These are phyloP conservation scores for Pseudomyrmex concolor DNA, from an alignment of 1,140 invertebrate species.

Conservation along the genomic window DNA sequence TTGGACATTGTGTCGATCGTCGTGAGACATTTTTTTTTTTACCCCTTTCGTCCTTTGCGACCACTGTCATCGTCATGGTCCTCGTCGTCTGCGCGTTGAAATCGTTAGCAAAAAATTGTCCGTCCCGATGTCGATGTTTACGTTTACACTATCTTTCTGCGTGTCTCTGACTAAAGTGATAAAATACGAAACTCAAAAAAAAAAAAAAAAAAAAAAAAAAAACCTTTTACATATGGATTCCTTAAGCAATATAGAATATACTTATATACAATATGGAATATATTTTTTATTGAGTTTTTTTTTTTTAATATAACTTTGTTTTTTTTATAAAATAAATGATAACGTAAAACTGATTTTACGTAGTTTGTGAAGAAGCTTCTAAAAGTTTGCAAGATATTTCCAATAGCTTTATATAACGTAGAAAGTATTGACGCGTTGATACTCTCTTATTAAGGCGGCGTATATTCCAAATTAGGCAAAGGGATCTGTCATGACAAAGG, in stretches of 20 bases:
- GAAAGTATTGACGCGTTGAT: background rate
- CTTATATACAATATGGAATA: background rate
- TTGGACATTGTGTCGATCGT: background rate
- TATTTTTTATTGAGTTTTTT: no score
- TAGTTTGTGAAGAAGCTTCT: background rate
- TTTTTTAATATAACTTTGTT: no score
- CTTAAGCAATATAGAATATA: background rate
- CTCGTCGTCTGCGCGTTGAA: conserved; percentile 37
- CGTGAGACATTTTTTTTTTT: conserved; percentile 15
- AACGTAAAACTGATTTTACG: background rate
- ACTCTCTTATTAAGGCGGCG: background rate
- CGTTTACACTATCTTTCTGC: conserved; percentile 69
- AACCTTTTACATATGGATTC: conserved; percentile 29
- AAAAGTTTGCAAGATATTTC: background rate
- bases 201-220: conserved; percentile 20
- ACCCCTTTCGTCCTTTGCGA: conserved; percentile 53
- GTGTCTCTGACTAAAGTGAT: conserved; percentile 58
- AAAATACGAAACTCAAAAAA: conserved; percentile 39
- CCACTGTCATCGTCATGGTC: conserved; percentile 46
- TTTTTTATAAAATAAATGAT: no score
- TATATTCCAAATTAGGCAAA: conserved; percentile 43
- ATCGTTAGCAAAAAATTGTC: conserved; percentile 73
- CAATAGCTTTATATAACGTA: background rate
- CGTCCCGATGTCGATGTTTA: conserved; percentile 81
- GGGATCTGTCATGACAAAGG: conserved; percentile 24